phyloP scores from a whole-genome alignment of 92 coral and sea anemone species.

The Phymanthus crucifer region DNA sequence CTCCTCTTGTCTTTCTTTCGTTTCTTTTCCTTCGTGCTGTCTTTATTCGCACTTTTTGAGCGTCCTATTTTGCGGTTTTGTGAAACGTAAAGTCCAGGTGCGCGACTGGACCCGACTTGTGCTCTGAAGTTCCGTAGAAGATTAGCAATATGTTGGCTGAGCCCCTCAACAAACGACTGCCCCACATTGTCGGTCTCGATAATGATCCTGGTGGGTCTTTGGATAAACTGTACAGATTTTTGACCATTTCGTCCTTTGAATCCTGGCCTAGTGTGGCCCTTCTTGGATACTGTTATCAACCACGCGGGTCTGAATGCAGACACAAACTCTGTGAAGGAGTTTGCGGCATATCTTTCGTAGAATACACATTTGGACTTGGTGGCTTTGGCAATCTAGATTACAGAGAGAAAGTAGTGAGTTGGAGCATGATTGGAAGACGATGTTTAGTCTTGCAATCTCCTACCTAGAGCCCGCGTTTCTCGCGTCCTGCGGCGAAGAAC shows the following conservation, averaged over 20 bases:
- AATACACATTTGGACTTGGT: constrained; percentile 77
- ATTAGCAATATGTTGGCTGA: constrained; percentile 71
- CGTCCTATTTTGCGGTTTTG: constrained; percentile 22
- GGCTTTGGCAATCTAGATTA: constrained; percentile 32
- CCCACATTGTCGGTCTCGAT: constrained; percentile 66
- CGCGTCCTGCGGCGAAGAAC: too few relatives aligned
- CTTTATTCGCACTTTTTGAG: constrained; percentile 45
- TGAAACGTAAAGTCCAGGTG: constrained; percentile 22
- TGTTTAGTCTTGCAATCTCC: too few relatives aligned
- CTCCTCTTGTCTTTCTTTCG: constrained; percentile 50
- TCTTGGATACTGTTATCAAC: constrained; percentile 76
- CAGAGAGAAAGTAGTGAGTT: neutral
- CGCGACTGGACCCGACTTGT: constrained; percentile 27
- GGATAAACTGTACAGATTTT: constrained; percentile 74
- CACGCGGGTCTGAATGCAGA: constrained; percentile 75
- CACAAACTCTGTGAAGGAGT: constrained; percentile 75
- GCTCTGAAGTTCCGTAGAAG: constrained; percentile 65
- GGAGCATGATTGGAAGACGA: too few relatives aligned
- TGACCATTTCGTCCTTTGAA: constrained; percentile 74
- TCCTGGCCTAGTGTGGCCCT: constrained; percentile 82
- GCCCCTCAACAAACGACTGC: constrained; percentile 66
- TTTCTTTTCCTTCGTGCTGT: constrained; percentile 23
- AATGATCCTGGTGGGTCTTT: constrained; percentile 73
- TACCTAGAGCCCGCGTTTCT: too few relatives aligned
- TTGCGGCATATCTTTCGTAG: constrained; percentile 75